Conservation (phyloP, 1,140 invertebrate genomes). For the Cylas formicarius region DNA sequence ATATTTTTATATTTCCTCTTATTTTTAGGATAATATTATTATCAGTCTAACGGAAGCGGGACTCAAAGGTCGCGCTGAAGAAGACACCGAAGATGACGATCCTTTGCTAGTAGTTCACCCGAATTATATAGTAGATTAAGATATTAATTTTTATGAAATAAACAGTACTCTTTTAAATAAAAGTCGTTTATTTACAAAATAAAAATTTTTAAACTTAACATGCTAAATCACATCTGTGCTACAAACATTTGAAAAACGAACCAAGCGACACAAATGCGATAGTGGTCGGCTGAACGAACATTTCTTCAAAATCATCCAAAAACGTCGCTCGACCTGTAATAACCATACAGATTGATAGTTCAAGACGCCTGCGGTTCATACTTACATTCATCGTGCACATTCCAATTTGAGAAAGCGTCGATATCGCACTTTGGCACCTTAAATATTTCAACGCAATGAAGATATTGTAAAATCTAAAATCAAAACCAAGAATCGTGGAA, state of each 20-base stretch:
- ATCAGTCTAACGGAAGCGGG: conserved; percentile 74
- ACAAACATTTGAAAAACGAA: conserved; percentile 19
- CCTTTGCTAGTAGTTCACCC: conserved; percentile 90
- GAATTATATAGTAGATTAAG: conserved; percentile 78
- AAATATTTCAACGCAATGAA: conserved; percentile 27
- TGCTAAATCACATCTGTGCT: not conserved
- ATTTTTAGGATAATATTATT: conserved; percentile 78
- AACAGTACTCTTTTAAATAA: not conserved
- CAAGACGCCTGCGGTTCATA: not conserved
- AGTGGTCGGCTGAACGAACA: conserved; percentile 20
- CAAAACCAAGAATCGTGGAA: conserved; percentile 4
- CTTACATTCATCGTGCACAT: conserved; percentile 16
- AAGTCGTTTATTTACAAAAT: not conserved
- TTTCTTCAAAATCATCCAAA: conserved; percentile 29
- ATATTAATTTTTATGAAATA: not conserved
- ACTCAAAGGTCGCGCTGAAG: conserved; percentile 46
- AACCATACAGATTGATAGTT: not conserved
- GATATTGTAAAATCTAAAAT: conserved; percentile 29
- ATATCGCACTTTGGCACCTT: conserved; percentile 1
- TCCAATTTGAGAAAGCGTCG: conserved; percentile 22
- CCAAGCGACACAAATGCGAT: conserved; percentile 23
- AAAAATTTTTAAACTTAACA: not conserved
- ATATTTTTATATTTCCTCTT: conserved; percentile 15
- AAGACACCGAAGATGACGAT: conserved; percentile 66
- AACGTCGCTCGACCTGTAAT: conserved; percentile 25